These are phyloP conservation scores for Paramormyrops kingsleyae DNA, from an alignment of 2,113 vertebrate species.

Conservation along the genomic window DNA sequence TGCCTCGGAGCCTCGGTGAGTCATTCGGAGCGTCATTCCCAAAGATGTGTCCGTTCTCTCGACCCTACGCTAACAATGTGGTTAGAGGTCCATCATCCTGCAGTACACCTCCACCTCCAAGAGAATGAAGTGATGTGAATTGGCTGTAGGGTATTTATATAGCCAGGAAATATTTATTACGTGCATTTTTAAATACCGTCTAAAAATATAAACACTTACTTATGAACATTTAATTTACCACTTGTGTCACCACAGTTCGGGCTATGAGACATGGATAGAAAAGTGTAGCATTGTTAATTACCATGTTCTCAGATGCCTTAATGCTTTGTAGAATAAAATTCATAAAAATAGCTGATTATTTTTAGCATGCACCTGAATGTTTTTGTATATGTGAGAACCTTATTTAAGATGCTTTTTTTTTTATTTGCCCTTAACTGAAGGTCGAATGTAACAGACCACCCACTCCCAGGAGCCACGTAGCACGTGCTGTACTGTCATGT, in stretches of 20 bases:
- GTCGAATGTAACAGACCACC: not conserved
- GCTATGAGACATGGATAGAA: not conserved
- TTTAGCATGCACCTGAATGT: not conserved
- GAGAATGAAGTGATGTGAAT: not conserved
- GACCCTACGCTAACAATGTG: not conserved
- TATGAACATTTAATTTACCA: not conserved
- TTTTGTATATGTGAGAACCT: not conserved
- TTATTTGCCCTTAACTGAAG: not conserved
- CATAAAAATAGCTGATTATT: not conserved
- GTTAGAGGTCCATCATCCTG: not conserved
- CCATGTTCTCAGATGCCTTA: not conserved
- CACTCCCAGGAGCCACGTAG: not conserved
- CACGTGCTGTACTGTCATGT: not conserved
- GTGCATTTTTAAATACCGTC: not conserved
- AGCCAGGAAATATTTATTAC: not conserved
- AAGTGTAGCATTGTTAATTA: not conserved
- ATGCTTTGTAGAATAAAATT: not conserved
- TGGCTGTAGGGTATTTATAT: not conserved
- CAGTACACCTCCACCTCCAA: not conserved
- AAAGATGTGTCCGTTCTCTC: not conserved
- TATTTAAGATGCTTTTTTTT: not conserved
- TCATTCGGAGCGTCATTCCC: not conserved
- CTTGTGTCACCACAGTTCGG: not conserved
- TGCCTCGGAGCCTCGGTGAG: constrained; percentile 75
- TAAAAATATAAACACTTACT: not conserved